Conservation (phyloP, 2,888 invertebrate genomes). For the Hirtodrosophila histrioides region DNA sequence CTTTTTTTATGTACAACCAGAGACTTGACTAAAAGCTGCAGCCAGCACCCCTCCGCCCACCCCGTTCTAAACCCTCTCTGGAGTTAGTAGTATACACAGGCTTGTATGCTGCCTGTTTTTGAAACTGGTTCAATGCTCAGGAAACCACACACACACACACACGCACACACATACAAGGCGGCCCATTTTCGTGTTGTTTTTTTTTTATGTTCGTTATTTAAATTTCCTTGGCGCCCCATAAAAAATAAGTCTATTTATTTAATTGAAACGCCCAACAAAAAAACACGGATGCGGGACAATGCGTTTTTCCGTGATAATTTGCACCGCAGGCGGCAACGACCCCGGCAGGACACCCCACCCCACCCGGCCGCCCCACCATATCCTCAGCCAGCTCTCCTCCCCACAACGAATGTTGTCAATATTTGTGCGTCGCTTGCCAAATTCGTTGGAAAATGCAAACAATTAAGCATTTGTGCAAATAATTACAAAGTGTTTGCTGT, state of each 20-base stretch:
- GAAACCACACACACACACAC: constrained; percentile 15
- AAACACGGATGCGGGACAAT: constrained; percentile 6
- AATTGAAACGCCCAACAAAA: constrained; percentile 62
- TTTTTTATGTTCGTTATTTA: constrained; percentile 56
- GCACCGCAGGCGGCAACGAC: constrained; percentile 5
- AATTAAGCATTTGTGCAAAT: constrained; percentile 75
- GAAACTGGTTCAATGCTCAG: constrained; percentile 63
- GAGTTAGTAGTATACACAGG: neutral
- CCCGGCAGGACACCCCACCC: neutral
- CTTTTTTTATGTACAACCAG: constrained; percentile 73
- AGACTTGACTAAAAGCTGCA: constrained; percentile 76
- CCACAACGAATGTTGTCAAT: constrained; percentile 63
- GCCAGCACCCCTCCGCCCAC: constrained; percentile 2
- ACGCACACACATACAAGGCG: constrained; percentile 12
- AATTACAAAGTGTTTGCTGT: constrained; percentile 47
- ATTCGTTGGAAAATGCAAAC: constrained; percentile 70
- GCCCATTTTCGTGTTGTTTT: constrained; percentile 40
- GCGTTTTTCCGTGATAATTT: constrained; percentile 39
- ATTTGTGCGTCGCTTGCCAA: constrained; percentile 60
- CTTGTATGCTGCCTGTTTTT: constrained; percentile 28
- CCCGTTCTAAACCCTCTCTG: neutral
- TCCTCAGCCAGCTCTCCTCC: neutral
- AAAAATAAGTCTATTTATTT: constrained; percentile 77
- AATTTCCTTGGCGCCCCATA: constrained; percentile 64
- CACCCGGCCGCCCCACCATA: neutral